Evolutionary conservation across 2,888 invertebrate species (phyloP), one percentile per base, ranked within the genome.

Genomic region (Cyrtodaria siliqua): DNA sequence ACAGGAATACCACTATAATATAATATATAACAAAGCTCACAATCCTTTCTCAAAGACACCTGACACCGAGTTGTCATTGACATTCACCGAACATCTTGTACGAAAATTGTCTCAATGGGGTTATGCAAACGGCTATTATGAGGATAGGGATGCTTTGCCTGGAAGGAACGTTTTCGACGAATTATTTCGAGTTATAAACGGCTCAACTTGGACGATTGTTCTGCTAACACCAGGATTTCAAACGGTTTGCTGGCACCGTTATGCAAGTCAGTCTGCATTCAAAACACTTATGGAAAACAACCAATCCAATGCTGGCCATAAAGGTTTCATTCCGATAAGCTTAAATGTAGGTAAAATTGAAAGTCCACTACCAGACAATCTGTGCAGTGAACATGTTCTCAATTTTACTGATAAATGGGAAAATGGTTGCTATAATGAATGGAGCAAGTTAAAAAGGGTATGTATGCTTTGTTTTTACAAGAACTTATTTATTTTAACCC

Each of bases 151-250:
- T 33, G 49, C 61, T 14, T 18, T 76, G 4, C 70, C 70, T 20
- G 75, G 75, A 14, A 55, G 61, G 49, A 70, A 76, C 56, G 40
- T 70, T 6, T 76, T 76, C 47, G 33, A 16, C 14, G 70, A 76
- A 66, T 50, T 70, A 27, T 69, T 64, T 23, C 27, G 38, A 6
- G 33, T 63, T 16, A 53, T 76, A 2, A 56, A 66, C 14, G 16
- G 16, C 12, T 70, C 75, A n/a, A 49, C 40, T 18, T 76, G 18
- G 26, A 50, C 59, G 14, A 29, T 76, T 40, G 27, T 76, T 1
- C 24, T 76, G 18, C 3, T 76, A 8, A 76, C 75, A 4, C 33
- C n/a, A 56, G 69, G 70, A 33, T 76, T 76, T 70, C 1, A 70
- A 8, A 49, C 38, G n/a, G 60, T 70, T 18, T 70, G 70, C 52